Percentiles rank a stretch among this genome's conserved stretches.
Evolutionary conservation across 2,888 invertebrate species (phyloP).

Genomic region (Nephrotoma guestfalica): DNA sequence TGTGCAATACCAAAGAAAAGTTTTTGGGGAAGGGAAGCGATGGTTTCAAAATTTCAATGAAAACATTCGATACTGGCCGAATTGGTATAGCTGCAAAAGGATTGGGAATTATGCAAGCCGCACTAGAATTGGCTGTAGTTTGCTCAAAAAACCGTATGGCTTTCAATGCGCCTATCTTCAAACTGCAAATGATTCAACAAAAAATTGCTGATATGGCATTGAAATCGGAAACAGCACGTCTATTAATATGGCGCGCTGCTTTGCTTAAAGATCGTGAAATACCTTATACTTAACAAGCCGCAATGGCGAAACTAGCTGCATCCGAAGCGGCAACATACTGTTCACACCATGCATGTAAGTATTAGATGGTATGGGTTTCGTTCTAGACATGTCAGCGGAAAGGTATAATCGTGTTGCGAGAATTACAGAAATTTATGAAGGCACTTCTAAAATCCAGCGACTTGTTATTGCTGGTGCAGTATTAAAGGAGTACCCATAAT

Average conservation of each 20-base stretch:
- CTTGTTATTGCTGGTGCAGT: constrained; percentile 81
- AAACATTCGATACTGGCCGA: constrained; percentile 75
- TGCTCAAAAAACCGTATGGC: constrained; percentile 80
- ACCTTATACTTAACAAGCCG: constrained; percentile 83
- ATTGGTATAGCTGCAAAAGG: constrained; percentile 90
- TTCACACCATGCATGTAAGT: constrained; percentile 83
- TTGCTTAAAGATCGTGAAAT: constrained; percentile 73
- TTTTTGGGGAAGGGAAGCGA: constrained; percentile 71
- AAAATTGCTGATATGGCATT: constrained; percentile 89
- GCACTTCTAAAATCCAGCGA: constrained; percentile 90
- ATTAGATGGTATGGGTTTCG: constrained; percentile 88
- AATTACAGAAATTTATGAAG: constrained; percentile 96
- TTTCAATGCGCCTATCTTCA: constrained; percentile 76
- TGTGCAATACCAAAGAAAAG: constrained; percentile 69
- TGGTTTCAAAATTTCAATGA: constrained; percentile 97
- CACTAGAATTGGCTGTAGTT: constrained; percentile 79
- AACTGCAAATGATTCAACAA: constrained; percentile 79
- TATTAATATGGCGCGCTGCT: constrained; percentile 87
- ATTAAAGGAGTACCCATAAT: constrained; percentile 52
- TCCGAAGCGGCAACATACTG: constrained; percentile 87
- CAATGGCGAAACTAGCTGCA: constrained; percentile 90
- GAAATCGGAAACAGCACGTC: constrained; percentile 64
- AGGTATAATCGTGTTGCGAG: constrained; percentile 89
- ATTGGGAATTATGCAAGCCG: constrained; percentile 85
- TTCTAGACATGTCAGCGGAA: constrained; percentile 91